phyloP scores from a whole-genome alignment of 2,888 invertebrate genomes.

The Orchesella flavescens region DNA sequence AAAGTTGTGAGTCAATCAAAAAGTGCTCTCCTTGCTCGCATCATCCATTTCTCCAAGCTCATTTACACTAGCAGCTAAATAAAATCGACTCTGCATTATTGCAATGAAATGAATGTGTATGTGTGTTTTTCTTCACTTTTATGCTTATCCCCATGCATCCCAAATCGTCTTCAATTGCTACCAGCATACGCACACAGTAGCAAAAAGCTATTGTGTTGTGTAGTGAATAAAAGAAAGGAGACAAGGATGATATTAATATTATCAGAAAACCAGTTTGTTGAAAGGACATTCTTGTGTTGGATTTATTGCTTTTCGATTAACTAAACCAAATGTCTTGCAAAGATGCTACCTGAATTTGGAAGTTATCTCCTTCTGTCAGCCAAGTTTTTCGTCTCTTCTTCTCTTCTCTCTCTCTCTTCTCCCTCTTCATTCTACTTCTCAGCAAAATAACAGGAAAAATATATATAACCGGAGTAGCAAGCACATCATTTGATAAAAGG shows the following conservation, averaged over 20 bases:
- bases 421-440: not conserved
- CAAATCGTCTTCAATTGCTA: constrained; percentile 45
- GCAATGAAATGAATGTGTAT: too few relatives aligned
- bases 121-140: constrained; percentile 3
- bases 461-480: constrained; percentile 14
- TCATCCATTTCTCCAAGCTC: too few relatives aligned
- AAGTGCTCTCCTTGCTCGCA: too few relatives aligned
- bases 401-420: too few relatives aligned
- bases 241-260: constrained; percentile 67
- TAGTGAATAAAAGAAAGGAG: constrained; percentile 46
- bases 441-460: not conserved
- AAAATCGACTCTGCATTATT: too few relatives aligned
- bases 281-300: constrained; percentile 72
- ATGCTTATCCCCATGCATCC: not conserved
- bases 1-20: too few relatives aligned
- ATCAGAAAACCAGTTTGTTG: constrained; percentile 72
- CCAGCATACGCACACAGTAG: constrained; percentile 54
- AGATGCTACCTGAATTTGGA: constrained; percentile 72
- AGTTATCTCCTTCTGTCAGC: constrained; percentile 64
- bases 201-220: constrained; percentile 3
- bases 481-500: constrained; percentile 1
- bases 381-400: constrained; percentile 36
- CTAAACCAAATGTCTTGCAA: constrained; percentile 71
- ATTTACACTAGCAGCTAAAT: too few relatives aligned
- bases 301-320: constrained; percentile 72